Conservation (phyloP, 2,797 vertebrate genomes). For the Liasis olivaceus region DNA sequence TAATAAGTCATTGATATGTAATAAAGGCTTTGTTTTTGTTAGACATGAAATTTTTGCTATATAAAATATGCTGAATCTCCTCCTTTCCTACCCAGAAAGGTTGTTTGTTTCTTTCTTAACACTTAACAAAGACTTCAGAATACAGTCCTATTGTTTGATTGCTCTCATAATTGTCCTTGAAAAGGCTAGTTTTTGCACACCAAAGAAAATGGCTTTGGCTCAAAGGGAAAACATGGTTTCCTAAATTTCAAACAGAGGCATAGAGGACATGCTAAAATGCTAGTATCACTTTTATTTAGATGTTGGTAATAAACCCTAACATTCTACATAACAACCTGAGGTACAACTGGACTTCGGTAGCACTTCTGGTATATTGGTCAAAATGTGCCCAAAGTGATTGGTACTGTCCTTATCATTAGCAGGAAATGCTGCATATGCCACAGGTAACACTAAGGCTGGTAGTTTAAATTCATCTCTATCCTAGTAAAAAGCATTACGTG, state of each 20-base stretch:
- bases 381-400: not conserved
- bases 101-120: not conserved
- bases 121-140: not conserved
- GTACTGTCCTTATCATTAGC: not conserved
- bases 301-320: not conserved
- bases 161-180: not conserved
- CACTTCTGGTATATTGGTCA: not conserved
- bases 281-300: not conserved
- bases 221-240: not conserved
- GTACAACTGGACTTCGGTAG: not conserved
- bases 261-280: not conserved
- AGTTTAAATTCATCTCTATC: not conserved
- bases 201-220: not conserved
- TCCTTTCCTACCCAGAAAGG: too few relatives aligned
- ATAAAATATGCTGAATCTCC: not conserved
- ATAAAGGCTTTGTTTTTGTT: not conserved
- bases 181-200: not conserved
- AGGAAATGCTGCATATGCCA: not conserved
- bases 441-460: not conserved
- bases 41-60: not conserved
- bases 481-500: not conserved
- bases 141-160: not conserved
- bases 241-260: not conserved
- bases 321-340: not conserved
- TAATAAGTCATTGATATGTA: not conserved